Conservation (phyloP, 2,888 invertebrate genomes). For the Podotricha telesiphe region DNA sequence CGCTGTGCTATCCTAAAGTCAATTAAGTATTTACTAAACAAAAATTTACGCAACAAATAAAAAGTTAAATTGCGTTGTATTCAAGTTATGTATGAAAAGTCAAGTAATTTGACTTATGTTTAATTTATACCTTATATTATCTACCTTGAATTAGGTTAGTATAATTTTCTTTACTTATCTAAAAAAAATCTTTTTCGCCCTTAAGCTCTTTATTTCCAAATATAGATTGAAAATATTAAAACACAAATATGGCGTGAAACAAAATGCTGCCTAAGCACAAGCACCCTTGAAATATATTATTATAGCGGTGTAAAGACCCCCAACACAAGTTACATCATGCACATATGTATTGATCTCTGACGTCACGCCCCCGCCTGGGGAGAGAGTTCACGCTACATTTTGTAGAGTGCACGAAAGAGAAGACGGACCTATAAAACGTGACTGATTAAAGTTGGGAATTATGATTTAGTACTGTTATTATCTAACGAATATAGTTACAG, state of each 20-base stretch:
- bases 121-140: too few relatives aligned
- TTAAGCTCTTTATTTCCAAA: too few relatives aligned
- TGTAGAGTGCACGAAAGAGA: constrained; percentile 28
- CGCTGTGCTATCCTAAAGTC: too few relatives aligned
- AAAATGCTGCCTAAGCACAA: constrained; percentile 10
- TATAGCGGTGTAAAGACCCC: constrained; percentile 41
- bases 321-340: constrained; percentile 51
- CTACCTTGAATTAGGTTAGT: too few relatives aligned
- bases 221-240: neutral
- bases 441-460: constrained; percentile 10
- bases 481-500: neutral
- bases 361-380: constrained; percentile 51
- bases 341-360: constrained; percentile 54
- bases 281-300: constrained; percentile 48
- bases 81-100: too few relatives aligned
- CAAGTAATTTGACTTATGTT: too few relatives aligned
- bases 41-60: too few relatives aligned
- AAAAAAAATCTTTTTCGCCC: too few relatives aligned
- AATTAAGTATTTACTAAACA: too few relatives aligned
- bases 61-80: too few relatives aligned
- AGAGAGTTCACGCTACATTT: constrained; percentile 36
- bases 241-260: neutral
- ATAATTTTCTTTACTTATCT: too few relatives aligned
- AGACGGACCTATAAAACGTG: constrained; percentile 11
- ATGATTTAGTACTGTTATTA: constrained; percentile 10